phyloP scores from a whole-genome alignment of 2,797 vertebrate species.

The Sebastes aleutianus region DNA sequence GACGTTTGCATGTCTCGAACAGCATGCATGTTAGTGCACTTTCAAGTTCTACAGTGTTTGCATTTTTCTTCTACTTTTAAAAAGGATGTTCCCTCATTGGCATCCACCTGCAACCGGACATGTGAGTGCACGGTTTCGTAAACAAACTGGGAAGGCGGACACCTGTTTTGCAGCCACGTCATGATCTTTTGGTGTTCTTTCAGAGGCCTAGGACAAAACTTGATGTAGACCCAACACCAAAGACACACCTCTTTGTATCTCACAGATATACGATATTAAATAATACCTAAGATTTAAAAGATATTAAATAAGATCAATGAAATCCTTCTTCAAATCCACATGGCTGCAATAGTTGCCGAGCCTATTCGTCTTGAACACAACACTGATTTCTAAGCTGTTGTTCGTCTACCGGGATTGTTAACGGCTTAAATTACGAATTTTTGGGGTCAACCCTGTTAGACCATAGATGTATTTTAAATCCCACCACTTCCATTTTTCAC shows the following conservation, averaged over 20 bases:
- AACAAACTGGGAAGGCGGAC: conserved; percentile 7
- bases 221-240: not conserved
- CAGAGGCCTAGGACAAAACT: not conserved
- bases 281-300: not conserved
- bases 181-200: not conserved
- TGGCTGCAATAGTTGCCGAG: not conserved
- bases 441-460: conserved; percentile 31
- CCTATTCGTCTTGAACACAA: not conserved
- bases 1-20: conserved; percentile 40
- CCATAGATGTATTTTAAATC: conserved; percentile 36
- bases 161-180: conserved; percentile 9
- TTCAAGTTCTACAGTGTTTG: conserved; percentile 43
- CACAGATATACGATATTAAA: not conserved
- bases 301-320: not conserved
- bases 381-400: conserved; percentile 2
- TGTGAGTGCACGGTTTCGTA: conserved; percentile 25
- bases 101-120: conserved; percentile 48
- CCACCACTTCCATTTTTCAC: conserved; percentile 46
- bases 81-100: conserved; percentile 12
- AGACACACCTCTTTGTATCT: not conserved
- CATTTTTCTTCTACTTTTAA: conserved; percentile 37
- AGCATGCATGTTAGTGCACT: conserved; percentile 6
- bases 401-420: conserved; percentile 10
- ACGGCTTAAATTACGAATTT: conserved; percentile 41
- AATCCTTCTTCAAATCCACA: not conserved